Base-by-base conservation (phyloP, 2,113 vertebrate genomes). In the Sula dactylatra region DNA sequence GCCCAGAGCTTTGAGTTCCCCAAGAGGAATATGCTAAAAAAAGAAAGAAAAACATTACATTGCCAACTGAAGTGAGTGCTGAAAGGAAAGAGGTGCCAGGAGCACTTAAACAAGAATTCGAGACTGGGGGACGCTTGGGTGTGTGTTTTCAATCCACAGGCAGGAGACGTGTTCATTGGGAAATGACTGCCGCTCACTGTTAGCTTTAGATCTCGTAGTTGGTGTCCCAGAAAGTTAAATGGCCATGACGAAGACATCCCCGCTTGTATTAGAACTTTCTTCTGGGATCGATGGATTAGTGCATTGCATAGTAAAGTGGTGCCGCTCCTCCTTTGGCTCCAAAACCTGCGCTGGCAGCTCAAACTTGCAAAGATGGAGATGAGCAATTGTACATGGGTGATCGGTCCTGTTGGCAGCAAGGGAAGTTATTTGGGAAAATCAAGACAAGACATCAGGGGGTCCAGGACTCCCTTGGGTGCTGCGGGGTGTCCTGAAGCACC, bases 41-140 rank as follows among this genome's bases (percentile, higher is more conserved):
- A 93, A 88, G 92, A 91, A 94, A 95, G 84, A 86, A 94, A 97
- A 97, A 86, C 56, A 92, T 64, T 78, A 45, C 38, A 21, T 21
- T 97, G 97, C 90, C 96, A 97, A 40, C 58, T 94, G 91, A 82
- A 87, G 81, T 2, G 50, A 96, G 93, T 91, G 89, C 81, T 97
- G 96, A 97, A 94, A 96, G 74, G 89, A 78, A 56, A 42, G 86
- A 89, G 94, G 91, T 95, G 97, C 97, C 95, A 96, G 88, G 91
- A 95, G 88, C 83, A 69, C 81, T 95, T 92, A 58, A 87, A 84
- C 77, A 96, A 87, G 86, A 88, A 93, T 81, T 59, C 0, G 17
- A 95, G 97, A 94, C 86, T 3, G 0, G 19, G 61, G 86, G 86
- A 94, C 16, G 70, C 94, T 94, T 0, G 14, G 49, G 66, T 26